phyloP scores from a whole-genome alignment of 2,888 invertebrate species.

The Acleris laterana region DNA sequence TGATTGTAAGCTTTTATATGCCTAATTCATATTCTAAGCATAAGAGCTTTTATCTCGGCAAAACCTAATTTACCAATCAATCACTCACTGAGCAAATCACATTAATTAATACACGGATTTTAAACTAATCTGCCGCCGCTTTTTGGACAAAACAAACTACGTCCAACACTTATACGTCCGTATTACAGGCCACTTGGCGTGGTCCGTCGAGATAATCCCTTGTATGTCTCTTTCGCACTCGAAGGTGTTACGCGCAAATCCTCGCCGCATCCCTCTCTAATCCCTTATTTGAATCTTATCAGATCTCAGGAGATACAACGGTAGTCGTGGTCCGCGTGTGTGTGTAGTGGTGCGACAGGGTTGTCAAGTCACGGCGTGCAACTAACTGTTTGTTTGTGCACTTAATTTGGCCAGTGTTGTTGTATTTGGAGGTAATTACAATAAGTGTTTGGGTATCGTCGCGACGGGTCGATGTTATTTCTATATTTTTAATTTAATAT shows the following conservation, averaged over 20 bases:
- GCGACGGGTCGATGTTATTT: conserved; percentile 30
- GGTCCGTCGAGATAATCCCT: conserved; percentile 80
- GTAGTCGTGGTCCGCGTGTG: conserved; percentile 69
- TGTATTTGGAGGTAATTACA: conserved; percentile 36
- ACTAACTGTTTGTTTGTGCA: conserved; percentile 17
- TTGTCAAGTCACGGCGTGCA: conserved; percentile 44
- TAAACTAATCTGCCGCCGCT: conserved; percentile 27
- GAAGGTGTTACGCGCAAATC: conserved; percentile 70
- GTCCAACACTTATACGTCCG: conserved; percentile 49
- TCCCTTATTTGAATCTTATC: conserved; percentile 86
- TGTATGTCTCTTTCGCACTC: conserved; percentile 66
- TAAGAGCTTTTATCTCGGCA: not conserved
- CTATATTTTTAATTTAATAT: conserved; percentile 16
- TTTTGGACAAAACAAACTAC: conserved; percentile 51
- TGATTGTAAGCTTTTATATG: not conserved
- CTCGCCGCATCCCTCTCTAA: conserved; percentile 76
- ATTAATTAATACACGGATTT: conserved; percentile 31
- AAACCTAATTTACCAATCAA: conserved; percentile 3
- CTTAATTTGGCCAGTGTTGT: conserved; percentile 22
- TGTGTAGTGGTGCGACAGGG: conserved; percentile 70
- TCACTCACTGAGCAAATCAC: conserved; percentile 21
- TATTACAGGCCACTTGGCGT: conserved; percentile 64
- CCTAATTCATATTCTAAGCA: not conserved
- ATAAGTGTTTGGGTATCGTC: conserved; percentile 31
- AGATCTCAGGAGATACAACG: conserved; percentile 82